Conservation (phyloP, 2,888 invertebrate species). For the Bellardia bayeri region DNA sequence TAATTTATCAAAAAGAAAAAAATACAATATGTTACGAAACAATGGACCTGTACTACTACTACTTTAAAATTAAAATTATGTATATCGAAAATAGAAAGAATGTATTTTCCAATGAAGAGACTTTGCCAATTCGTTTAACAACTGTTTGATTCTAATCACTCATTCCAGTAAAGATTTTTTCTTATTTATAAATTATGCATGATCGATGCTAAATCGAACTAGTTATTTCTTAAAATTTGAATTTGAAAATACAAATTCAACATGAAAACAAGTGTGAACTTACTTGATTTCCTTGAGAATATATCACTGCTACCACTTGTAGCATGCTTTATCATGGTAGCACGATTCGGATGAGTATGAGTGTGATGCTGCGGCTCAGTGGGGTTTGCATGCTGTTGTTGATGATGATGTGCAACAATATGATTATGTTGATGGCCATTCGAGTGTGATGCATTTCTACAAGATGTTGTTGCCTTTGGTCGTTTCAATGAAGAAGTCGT, state of each 20-base stretch:
- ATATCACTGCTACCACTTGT: slow-evolving; percentile 22
- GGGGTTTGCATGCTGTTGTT: slow-evolving; percentile 14
- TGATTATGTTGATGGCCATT: slow-evolving; percentile 76
- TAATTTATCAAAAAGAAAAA: too few relatives aligned
- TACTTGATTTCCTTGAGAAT: slow-evolving; percentile 80
- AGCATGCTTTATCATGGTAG: slow-evolving; percentile 44
- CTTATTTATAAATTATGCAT: too few relatives aligned
- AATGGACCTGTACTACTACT: too few relatives aligned
- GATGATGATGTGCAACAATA: slow-evolving; percentile 2
- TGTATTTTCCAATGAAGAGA: too few relatives aligned
- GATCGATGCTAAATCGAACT: too few relatives aligned
- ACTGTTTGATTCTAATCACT: too few relatives aligned
- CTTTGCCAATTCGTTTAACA: too few relatives aligned
- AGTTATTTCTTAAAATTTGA: too few relatives aligned
- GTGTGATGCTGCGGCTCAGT: neutral
- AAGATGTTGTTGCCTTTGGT: slow-evolving; percentile 79
- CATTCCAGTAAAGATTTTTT: too few relatives aligned
- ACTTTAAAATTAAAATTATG: too few relatives aligned
- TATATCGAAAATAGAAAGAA: too few relatives aligned
- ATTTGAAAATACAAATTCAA: neutral
- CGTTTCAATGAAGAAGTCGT: slow-evolving; percentile 80
- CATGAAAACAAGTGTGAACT: slow-evolving; percentile 55
- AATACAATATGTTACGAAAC: too few relatives aligned
- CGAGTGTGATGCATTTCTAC: slow-evolving; percentile 76
- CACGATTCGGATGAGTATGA: slow-evolving; percentile 54